These are phyloP conservation scores for Gnatocerus cornutus DNA, from an alignment of 2,888 invertebrate species.

Conservation along the genomic window DNA sequence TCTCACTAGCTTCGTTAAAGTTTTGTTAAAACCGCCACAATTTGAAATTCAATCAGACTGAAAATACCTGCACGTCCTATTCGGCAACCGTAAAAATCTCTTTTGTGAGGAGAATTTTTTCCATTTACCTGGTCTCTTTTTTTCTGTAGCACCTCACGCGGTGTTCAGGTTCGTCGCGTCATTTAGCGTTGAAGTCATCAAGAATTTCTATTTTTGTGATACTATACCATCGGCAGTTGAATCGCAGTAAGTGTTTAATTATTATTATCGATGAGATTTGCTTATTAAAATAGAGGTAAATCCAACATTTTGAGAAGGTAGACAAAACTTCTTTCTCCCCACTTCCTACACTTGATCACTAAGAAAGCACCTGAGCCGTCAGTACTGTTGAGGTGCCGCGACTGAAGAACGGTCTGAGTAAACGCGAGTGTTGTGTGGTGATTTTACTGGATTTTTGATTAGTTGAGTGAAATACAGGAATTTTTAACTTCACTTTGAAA, in stretches of 20 bases:
- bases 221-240: not conserved
- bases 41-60: slow-evolving; percentile 14
- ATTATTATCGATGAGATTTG: slow-evolving; percentile 13
- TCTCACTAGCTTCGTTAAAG: not conserved
- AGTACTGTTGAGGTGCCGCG: slow-evolving; percentile 57
- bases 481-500: slow-evolving; percentile 12
- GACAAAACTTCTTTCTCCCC: slow-evolving; percentile 69
- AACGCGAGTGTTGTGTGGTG: slow-evolving; percentile 49
- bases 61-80: slow-evolving; percentile 26
- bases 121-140: slow-evolving; percentile 29
- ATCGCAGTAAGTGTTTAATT: not conserved
- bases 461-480: slow-evolving; percentile 38
- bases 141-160: slow-evolving; percentile 11
- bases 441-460: slow-evolving; percentile 26
- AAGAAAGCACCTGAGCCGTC: slow-evolving; percentile 60
- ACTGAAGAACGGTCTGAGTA: slow-evolving; percentile 48
- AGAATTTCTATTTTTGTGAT: slow-evolving; percentile 3
- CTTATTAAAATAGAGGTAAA: slow-evolving; percentile 37
- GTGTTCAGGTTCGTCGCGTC: slow-evolving; percentile 40
- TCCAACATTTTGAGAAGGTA: slow-evolving; percentile 54
- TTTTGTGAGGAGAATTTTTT: slow-evolving; percentile 33
- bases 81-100: slow-evolving; percentile 28
- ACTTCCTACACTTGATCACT: slow-evolving; percentile 61
- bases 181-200: slow-evolving; percentile 43
- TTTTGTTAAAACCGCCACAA: slow-evolving; percentile 1